Conservation (phyloP, 2,113 vertebrate species). For the Choloepus hoffmanni region DNA sequence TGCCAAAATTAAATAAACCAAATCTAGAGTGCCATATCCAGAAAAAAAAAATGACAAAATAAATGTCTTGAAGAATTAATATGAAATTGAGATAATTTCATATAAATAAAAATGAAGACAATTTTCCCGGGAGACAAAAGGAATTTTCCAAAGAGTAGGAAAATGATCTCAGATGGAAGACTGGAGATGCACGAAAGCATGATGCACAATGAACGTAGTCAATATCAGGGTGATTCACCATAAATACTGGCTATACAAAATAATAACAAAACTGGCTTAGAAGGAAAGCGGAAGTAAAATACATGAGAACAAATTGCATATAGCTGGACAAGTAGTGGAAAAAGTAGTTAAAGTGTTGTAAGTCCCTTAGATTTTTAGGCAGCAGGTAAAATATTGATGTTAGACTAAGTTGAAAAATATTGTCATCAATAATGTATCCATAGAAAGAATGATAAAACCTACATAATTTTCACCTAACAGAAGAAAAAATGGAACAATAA, state of each 20-base stretch:
- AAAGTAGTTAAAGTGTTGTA: background rate
- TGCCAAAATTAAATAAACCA: background rate
- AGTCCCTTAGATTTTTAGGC: background rate
- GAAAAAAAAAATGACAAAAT: background rate
- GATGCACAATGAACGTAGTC: background rate
- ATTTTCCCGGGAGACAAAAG: background rate
- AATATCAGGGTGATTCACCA: background rate
- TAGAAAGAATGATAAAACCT: background rate
- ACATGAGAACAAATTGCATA: background rate
- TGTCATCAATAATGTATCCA: background rate
- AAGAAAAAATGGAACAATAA: background rate
- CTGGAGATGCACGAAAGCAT: background rate
- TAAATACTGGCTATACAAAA: background rate
- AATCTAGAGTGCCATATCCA: background rate
- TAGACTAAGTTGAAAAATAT: background rate
- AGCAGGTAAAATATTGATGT: background rate
- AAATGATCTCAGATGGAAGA: background rate
- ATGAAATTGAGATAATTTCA: background rate
- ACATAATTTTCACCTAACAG: background rate
- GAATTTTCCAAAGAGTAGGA: background rate
- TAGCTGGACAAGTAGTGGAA: background rate
- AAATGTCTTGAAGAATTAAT: background rate
- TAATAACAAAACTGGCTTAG: background rate
- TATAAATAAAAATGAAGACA: background rate
- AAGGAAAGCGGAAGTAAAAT: slow-evolving; percentile 13